phyloP scores from a whole-genome alignment of 2,113 vertebrate species.

The Thomomys bottae region DNA sequence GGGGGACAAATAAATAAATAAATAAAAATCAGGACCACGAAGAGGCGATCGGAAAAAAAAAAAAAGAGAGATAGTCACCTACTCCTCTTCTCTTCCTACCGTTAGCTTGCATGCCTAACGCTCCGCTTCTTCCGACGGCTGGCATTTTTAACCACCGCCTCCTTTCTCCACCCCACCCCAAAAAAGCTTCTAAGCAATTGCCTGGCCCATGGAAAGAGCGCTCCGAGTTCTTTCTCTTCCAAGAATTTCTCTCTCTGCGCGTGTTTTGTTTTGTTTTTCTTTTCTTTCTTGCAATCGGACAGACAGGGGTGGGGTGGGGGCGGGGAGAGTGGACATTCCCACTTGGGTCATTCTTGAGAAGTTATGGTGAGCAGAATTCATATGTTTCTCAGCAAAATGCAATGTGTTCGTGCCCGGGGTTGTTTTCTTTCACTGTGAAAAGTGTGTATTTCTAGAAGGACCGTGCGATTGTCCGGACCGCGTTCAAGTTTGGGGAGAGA shows the following conservation, averaged over 20 bases:
- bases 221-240: slow-evolving; percentile 46
- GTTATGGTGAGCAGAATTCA: slow-evolving; percentile 45
- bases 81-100: slow-evolving; percentile 65
- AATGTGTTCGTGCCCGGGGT: neutral
- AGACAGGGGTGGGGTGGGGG: neutral
- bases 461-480: slow-evolving; percentile 29
- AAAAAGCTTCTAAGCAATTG: slow-evolving; percentile 71
- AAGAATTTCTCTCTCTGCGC: slow-evolving; percentile 21
- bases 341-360: slow-evolving; percentile 1
- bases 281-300: neutral
- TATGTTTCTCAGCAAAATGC: slow-evolving; percentile 48
- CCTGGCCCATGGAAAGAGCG: slow-evolving; percentile 73
- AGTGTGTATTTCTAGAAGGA: slow-evolving; percentile 11
- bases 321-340: too few species aligned
- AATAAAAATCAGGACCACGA: slow-evolving; percentile 34
- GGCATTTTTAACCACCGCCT: slow-evolving; percentile 54
- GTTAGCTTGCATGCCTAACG: slow-evolving; percentile 80
- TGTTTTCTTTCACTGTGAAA: neutral
- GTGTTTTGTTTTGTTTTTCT: neutral
- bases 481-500: slow-evolving; percentile 52
- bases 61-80: neutral
- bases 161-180: neutral
- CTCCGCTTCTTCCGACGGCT: slow-evolving; percentile 73
- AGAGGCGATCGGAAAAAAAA: slow-evolving; percentile 17
- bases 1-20: too few species aligned